phyloP scores from a whole-genome alignment of 2,797 vertebrate species.

The Micropoecilia bifurca region DNA sequence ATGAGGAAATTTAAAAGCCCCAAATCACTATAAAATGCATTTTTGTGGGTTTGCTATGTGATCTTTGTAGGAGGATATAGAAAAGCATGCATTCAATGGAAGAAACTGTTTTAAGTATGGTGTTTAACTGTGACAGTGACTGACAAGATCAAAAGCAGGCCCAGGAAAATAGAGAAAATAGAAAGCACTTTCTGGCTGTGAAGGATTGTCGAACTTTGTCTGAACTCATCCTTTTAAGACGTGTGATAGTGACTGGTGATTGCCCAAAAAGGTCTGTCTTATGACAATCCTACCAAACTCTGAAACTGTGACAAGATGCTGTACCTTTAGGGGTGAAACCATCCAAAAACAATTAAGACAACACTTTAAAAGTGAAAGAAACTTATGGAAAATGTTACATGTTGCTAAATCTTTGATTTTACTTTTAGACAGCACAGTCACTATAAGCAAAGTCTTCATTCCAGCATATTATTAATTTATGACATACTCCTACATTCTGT shows the following conservation, averaged over 20 bases:
- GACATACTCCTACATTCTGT: background rate
- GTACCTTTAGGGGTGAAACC: background rate
- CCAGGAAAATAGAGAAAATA: background rate
- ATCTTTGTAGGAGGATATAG: background rate
- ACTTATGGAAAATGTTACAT: background rate
- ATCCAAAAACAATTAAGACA: background rate
- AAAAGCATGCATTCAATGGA: background rate
- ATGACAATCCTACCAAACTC: background rate
- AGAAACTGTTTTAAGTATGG: background rate
- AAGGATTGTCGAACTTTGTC: background rate
- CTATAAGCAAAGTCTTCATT: background rate
- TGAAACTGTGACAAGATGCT: background rate
- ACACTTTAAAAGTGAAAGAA: background rate
- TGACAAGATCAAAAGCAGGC: background rate
- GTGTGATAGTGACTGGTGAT: background rate
- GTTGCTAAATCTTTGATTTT: background rate
- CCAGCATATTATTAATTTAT: background rate
- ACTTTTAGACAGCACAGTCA: background rate
- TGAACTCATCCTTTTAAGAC: background rate
- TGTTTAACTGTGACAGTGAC: background rate
- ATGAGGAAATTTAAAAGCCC: background rate
- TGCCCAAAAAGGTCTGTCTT: background rate
- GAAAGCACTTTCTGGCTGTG: background rate
- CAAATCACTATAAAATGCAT: background rate
- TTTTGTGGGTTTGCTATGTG: background rate